Conservation (phyloP, 2,797 vertebrate species). For the Clarias platycephalus region DNA sequence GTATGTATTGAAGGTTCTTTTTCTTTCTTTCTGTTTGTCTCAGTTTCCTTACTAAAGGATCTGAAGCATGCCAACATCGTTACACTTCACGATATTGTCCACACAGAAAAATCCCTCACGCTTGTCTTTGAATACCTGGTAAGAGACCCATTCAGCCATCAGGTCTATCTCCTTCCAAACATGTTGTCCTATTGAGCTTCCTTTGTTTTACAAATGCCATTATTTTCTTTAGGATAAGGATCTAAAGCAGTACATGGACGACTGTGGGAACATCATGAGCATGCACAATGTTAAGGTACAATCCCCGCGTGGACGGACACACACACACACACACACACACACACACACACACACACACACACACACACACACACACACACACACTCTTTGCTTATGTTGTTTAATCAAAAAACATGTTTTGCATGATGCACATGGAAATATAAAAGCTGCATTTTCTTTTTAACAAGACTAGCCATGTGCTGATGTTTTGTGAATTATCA, state of each 20-base stretch:
- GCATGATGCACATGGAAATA: background rate
- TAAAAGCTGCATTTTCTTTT: background rate
- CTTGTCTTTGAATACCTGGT: conserved; percentile 98
- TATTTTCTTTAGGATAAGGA: conserved; percentile 87
- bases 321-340: background rate
- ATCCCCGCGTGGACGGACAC: too few species aligned
- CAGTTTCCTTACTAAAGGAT: conserved; percentile 97
- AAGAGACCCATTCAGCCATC: conserved; percentile 57
- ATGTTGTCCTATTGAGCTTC: background rate
- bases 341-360: background rate
- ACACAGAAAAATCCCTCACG: conserved; percentile 98
- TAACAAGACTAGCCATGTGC: background rate
- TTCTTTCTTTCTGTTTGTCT: conserved; percentile 27
- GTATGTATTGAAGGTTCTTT: background rate
- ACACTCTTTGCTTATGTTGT: background rate
- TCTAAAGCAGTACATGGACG: conserved; percentile 99
- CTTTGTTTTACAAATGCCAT: conserved; percentile 19
- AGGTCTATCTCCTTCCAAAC: background rate
- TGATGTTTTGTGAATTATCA: background rate
- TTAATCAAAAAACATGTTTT: background rate
- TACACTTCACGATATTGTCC: conserved; percentile 96
- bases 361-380: background rate
- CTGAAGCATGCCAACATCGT: conserved; percentile 99
- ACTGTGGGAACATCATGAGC: conserved; percentile 99
- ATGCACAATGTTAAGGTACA: conserved; percentile 98